Conservation (phyloP, 2,797 vertebrate genomes). For the Nannoperca australis region DNA sequence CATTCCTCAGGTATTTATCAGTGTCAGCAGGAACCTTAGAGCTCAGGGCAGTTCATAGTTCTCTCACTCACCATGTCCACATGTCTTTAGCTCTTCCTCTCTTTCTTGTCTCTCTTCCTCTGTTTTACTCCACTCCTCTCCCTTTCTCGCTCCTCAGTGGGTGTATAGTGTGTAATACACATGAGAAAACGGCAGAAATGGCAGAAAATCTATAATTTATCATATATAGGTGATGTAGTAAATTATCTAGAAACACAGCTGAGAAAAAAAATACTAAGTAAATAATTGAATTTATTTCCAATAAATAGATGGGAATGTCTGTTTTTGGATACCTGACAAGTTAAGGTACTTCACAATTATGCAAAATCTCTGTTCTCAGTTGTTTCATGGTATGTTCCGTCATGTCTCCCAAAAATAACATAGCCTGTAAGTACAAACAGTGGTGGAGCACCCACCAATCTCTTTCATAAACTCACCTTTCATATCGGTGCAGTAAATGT, state of each 20-base stretch:
- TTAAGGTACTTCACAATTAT: neutral
- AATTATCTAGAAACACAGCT: neutral
- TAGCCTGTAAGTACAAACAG: no score
- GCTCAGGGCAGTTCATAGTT: constrained; percentile 29
- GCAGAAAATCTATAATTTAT: neutral
- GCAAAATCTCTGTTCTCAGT: no score
- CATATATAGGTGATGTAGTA: neutral
- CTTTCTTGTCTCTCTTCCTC: neutral
- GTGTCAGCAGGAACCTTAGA: constrained; percentile 63
- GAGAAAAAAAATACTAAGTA: neutral
- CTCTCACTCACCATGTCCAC: neutral
- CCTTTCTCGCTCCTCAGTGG: neutral
- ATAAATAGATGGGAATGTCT: no score
- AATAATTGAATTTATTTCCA: neutral
- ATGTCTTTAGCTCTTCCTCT: constrained; percentile 1
- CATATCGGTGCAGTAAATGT: neutral
- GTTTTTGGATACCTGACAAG: neutral
- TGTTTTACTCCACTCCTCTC: neutral
- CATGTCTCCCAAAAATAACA: no score
- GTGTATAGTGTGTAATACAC: neutral
- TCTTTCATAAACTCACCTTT: no score
- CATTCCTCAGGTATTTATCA: constrained; percentile 77
- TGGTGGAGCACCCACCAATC: no score
- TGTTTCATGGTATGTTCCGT: no score
- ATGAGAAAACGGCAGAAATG: neutral